These are phyloP conservation scores for Platycheirus albimanus DNA, from an alignment of 2,888 invertebrate genomes.

Conservation along the genomic window DNA sequence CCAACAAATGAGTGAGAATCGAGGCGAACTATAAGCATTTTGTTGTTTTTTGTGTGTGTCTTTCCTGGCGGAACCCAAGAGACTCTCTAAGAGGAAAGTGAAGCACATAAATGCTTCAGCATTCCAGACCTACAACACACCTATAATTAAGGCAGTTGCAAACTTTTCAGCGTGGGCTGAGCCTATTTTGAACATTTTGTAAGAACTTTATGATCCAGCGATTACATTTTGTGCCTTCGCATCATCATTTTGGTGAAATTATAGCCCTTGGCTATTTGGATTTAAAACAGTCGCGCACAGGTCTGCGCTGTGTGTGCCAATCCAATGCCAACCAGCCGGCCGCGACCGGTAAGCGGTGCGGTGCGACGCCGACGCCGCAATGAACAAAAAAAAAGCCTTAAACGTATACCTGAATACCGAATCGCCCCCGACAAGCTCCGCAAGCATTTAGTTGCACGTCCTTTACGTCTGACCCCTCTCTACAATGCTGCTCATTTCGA, in stretches of 20 bases:
- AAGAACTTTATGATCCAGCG: slow-evolving; percentile 74
- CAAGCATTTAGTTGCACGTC: slow-evolving; percentile 68
- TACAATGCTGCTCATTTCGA: slow-evolving; percentile 62
- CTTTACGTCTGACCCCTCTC: slow-evolving; percentile 46
- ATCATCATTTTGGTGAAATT: slow-evolving; percentile 75
- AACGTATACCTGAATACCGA: slow-evolving; percentile 71
- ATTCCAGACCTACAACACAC: slow-evolving; percentile 73
- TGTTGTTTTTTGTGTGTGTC: neutral
- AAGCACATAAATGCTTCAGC: slow-evolving; percentile 69
- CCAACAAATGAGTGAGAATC: slow-evolving; percentile 41
- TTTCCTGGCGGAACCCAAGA: slow-evolving; percentile 8
- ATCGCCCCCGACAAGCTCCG: slow-evolving; percentile 73
- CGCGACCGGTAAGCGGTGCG: neutral
- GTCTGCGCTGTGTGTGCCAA: slow-evolving; percentile 6
- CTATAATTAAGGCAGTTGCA: slow-evolving; percentile 75
- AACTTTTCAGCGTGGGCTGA: slow-evolving; percentile 74
- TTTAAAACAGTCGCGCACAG: slow-evolving; percentile 71
- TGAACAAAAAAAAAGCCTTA: slow-evolving; percentile 50
- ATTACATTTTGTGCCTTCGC: slow-evolving; percentile 74
- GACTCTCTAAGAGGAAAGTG: slow-evolving; percentile 55
- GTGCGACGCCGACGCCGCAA: too few relatives aligned
- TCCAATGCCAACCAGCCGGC: neutral
- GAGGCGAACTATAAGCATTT: slow-evolving; percentile 30
- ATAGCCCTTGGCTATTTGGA: slow-evolving; percentile 75
- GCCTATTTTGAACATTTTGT: slow-evolving; percentile 75